These are phyloP conservation scores for Amblyopsis rosae DNA, from an alignment of 2,113 vertebrate species.

Conservation along the genomic window DNA sequence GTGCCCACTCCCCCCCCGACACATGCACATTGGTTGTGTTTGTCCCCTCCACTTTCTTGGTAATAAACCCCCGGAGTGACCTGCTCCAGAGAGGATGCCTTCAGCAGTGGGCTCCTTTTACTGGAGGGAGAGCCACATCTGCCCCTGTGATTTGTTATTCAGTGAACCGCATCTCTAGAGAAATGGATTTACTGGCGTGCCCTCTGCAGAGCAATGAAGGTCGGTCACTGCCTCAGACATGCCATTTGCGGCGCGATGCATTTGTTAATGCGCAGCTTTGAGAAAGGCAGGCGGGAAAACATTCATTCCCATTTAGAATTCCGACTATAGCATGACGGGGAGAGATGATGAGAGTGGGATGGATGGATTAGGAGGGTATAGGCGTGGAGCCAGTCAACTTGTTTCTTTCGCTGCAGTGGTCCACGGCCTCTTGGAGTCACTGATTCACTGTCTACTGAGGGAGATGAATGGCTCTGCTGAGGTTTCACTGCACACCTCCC, in stretches of 20 bases:
- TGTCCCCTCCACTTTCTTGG: slow-evolving; percentile 43
- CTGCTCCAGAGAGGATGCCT: slow-evolving; percentile 42
- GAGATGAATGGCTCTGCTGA: slow-evolving; percentile 17
- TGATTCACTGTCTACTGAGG: slow-evolving; percentile 17
- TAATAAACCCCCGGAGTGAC: slow-evolving; percentile 53
- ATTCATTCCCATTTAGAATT: slow-evolving; percentile 62
- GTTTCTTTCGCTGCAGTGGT: slow-evolving; percentile 19
- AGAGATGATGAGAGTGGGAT: slow-evolving; percentile 43
- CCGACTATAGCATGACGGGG: slow-evolving; percentile 39
- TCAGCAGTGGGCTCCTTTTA: slow-evolving; percentile 58
- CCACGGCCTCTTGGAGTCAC: slow-evolving; percentile 21
- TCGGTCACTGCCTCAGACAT: slow-evolving; percentile 62
- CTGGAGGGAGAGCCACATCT: slow-evolving; percentile 54
- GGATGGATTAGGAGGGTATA: background rate
- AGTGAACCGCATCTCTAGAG: slow-evolving; percentile 71
- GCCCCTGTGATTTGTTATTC: slow-evolving; percentile 72
- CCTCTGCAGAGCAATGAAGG: slow-evolving; percentile 73
- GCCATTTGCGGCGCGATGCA: slow-evolving; percentile 53
- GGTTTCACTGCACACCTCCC: slow-evolving; percentile 19
- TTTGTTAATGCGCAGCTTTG: slow-evolving; percentile 61
- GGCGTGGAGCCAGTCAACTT: slow-evolving; percentile 9
- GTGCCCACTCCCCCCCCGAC: background rate
- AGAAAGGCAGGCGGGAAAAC: slow-evolving; percentile 52
- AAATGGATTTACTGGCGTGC: slow-evolving; percentile 73
- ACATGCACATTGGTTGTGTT: slow-evolving; percentile 30